phyloP scores from a whole-genome alignment of 2,797 vertebrate genomes.

The Pagetopsis macropterus region DNA sequence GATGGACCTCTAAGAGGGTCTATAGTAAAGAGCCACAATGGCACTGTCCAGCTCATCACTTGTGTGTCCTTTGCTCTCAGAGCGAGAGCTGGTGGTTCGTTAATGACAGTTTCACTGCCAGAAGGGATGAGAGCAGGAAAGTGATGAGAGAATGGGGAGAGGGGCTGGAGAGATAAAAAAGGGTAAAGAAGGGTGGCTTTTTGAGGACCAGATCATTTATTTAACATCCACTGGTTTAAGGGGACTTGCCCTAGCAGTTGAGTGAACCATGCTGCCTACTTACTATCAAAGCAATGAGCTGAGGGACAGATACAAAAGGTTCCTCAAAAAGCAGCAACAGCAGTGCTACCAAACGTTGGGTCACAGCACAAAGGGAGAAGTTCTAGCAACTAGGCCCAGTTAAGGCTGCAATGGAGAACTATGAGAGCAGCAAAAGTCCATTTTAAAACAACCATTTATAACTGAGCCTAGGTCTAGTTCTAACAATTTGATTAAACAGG shows the following conservation, averaged over 20 bases:
- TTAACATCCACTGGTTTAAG: conserved; percentile 35
- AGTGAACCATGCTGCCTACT: conserved; percentile 31
- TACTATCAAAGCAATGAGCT: conserved; percentile 42
- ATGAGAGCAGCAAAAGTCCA: conserved; percentile 34
- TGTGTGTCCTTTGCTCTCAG: conserved; percentile 54
- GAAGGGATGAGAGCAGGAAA: conserved; percentile 42
- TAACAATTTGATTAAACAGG: conserved; percentile 43
- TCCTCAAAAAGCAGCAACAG: conserved; percentile 65
- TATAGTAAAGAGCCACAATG: conserved; percentile 63
- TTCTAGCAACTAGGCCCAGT: conserved; percentile 75
- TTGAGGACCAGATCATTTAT: conserved; percentile 50
- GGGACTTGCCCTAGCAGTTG: conserved; percentile 14
- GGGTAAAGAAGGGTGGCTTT: conserved; percentile 31
- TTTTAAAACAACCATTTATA: conserved; percentile 55
- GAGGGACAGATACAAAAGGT: conserved; percentile 35
- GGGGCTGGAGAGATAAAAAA: conserved; percentile 9
- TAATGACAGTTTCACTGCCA: conserved; percentile 57
- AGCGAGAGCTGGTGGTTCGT: conserved; percentile 61
- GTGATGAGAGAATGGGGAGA: conserved; percentile 29
- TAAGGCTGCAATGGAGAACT: conserved; percentile 52
- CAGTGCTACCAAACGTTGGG: conserved; percentile 44
- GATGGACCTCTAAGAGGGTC: conserved; percentile 49
- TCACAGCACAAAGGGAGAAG: conserved; percentile 57
- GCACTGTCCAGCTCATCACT: conserved; percentile 64
- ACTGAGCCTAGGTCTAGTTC: conserved; percentile 78